Evolutionary conservation across 2,888 invertebrate genomes (phyloP).

Genomic region (Pseudanteris insignis): DNA sequence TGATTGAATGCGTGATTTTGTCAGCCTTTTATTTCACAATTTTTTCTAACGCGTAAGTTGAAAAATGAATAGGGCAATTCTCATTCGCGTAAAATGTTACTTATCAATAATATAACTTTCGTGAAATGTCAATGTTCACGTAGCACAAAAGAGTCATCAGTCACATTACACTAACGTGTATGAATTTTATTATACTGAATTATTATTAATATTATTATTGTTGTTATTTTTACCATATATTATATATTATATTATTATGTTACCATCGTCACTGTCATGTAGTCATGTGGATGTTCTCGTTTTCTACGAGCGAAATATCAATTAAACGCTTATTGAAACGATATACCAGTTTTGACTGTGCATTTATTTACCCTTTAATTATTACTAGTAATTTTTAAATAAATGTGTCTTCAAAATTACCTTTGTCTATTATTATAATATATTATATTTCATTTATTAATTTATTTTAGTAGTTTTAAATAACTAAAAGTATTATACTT

Average conservation of each 20-base stretch:
- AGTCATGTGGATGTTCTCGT: constrained; percentile 47
- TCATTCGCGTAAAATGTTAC: constrained; percentile 44
- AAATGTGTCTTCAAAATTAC: no score
- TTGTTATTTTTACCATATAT: constrained; percentile 47
- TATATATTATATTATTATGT: constrained; percentile 47
- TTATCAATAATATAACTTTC: constrained; percentile 51
- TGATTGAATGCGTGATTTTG: constrained; percentile 38
- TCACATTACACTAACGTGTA: constrained; percentile 46
- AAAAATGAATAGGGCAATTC: constrained; percentile 39
- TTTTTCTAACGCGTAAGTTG: constrained; percentile 38
- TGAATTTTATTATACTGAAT: constrained; percentile 46
- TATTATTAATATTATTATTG: constrained; percentile 45
- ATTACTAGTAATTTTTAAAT: no score
- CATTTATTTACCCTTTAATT: no score
- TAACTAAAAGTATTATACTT: no score
- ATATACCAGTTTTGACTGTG: constrained; percentile 42
- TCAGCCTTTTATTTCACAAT: constrained; percentile 7
- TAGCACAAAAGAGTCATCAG: constrained; percentile 53
- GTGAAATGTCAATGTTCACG: constrained; percentile 54
- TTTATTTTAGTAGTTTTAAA: no score
- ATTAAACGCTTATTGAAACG: constrained; percentile 47
- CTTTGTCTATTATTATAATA: no score
- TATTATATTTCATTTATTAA: no score
- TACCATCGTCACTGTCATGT: constrained; percentile 46
- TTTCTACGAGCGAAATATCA: constrained; percentile 47